Percentiles rank a stretch among this genome's conserved stretches.
phyloP scores from a whole-genome alignment of 1,140 invertebrate genomes.

The Gonioctena quinquepunctata region DNA sequence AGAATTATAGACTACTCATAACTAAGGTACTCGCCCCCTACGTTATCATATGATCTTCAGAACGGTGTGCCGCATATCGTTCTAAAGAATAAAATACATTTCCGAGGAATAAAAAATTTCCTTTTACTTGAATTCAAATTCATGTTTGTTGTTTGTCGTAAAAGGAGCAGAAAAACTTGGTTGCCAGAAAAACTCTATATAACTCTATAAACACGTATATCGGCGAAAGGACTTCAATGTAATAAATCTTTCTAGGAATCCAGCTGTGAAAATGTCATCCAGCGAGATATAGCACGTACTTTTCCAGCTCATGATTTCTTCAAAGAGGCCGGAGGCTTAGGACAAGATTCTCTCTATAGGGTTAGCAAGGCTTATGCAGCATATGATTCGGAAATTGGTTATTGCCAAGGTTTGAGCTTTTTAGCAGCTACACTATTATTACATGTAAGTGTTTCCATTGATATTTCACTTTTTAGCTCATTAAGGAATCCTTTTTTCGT shows the following conservation, averaged over 20 bases:
- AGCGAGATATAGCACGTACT: constrained; percentile 95
- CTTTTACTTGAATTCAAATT: background rate
- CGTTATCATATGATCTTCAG: too few relatives aligned
- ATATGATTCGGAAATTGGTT: constrained; percentile 96
- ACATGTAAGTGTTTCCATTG: constrained; percentile 93
- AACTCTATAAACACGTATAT: constrained; percentile 3
- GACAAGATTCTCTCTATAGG: constrained; percentile 94
- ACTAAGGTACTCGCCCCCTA: constrained; percentile 70
- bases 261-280: constrained; percentile 88
- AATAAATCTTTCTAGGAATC: constrained; percentile 80
- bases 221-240: too few relatives aligned
- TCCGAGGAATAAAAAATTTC: too few relatives aligned
- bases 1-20: constrained; percentile 88
- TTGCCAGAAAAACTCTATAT: background rate
- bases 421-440: constrained; percentile 91
- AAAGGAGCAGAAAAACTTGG: background rate
- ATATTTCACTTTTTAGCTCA: too few relatives aligned
- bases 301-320: constrained; percentile 99
- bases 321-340: constrained; percentile 85
- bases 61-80: too few relatives aligned
- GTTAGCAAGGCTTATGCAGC: constrained; percentile 97
- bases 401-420: constrained; percentile 98
- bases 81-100: too few relatives aligned
- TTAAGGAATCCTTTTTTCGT: background rate
- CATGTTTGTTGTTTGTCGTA: background rate